Evolutionary conservation across 1,140 invertebrate species (phyloP).

Genomic region (Drosophila guanche): DNA sequence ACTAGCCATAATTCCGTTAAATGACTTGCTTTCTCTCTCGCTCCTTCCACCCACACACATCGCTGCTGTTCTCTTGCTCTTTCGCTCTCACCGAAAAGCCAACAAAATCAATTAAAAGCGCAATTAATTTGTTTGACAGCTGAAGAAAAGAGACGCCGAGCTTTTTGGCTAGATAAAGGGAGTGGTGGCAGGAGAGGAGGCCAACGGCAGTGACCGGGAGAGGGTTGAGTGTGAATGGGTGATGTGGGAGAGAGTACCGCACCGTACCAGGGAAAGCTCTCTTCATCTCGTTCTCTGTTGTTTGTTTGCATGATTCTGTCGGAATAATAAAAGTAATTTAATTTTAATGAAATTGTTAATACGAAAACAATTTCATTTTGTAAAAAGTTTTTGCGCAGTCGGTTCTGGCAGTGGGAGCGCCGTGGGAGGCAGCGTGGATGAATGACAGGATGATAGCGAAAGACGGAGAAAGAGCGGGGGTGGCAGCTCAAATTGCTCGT

Average conservation of each 20-base stretch:
- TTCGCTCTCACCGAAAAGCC: slow-evolving; percentile 4
- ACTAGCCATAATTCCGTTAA: background rate
- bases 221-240: background rate
- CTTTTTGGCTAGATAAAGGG: slow-evolving; percentile 26
- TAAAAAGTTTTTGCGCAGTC: slow-evolving; percentile 68
- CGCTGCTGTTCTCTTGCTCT: background rate
- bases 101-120: slow-evolving; percentile 77
- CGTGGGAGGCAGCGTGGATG: background rate
- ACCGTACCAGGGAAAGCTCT: slow-evolving; percentile 32
- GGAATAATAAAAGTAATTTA: slow-evolving; percentile 81
- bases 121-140: slow-evolving; percentile 81
- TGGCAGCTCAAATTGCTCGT: slow-evolving; percentile 71
- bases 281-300: slow-evolving; percentile 4
- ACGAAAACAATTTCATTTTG: slow-evolving; percentile 82
- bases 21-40: background rate
- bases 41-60: background rate
- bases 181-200: slow-evolving; percentile 1
- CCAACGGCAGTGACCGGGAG: slow-evolving; percentile 4
- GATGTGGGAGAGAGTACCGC: background rate
- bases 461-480: slow-evolving; percentile 1
- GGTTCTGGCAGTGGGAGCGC: slow-evolving; percentile 1
- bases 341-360: slow-evolving; percentile 83
- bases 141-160: slow-evolving; percentile 72
- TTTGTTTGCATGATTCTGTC: slow-evolving; percentile 29
- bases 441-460: background rate